Base-by-base conservation (phyloP, 1,140 invertebrate genomes). In the Drosophila pectinifera region DNA sequence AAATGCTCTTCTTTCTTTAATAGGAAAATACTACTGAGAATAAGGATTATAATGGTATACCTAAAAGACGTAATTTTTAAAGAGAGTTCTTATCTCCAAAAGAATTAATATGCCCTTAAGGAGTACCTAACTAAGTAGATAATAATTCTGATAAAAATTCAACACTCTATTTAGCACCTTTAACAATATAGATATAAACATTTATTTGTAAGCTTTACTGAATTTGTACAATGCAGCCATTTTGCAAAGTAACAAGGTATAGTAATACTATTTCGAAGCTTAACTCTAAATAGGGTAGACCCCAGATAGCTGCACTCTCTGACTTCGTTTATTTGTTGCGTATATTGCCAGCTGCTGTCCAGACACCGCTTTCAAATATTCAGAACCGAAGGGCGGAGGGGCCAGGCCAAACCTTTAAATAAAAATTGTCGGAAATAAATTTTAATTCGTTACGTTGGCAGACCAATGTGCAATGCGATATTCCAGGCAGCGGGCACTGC, bases 401-500 rank as follows among this genome's bases (percentile, higher is more conserved):
- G 28, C 10, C 8, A 13, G 11, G 48, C n/a, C 22, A n/a, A 46
- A 38, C 69, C 73, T 75, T 75, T 75, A 75, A 75, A 65, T 75
- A 75, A 75, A 75, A 75, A 75, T 75, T 65, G 72, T 75, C 53
- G 43, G 72, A 67, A 58, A 75, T 67, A 75, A 74, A 75, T 75
- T 75, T 65, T 75, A 75, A 75, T 73, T 73, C 67, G 51, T 48
- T 45, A 57, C 68, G 49, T 64, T 70, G 51, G 68, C 61, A 6
- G 24, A 14, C 22, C 28, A 31, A 36, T 64, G 48, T 74, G 49
- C 31, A 55, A 38, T 62, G 58, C 36, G 38, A 55, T 31, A 36
- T 31, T 38, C 34, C n/a, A 7, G 4, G 26, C 16, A 7, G 10
- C 0, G 18, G 24, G 43, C 1, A 26, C 28, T 10, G 38, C 4